Base-by-base conservation (phyloP, 2,113 vertebrate genomes). In the Turnix velox region DNA sequence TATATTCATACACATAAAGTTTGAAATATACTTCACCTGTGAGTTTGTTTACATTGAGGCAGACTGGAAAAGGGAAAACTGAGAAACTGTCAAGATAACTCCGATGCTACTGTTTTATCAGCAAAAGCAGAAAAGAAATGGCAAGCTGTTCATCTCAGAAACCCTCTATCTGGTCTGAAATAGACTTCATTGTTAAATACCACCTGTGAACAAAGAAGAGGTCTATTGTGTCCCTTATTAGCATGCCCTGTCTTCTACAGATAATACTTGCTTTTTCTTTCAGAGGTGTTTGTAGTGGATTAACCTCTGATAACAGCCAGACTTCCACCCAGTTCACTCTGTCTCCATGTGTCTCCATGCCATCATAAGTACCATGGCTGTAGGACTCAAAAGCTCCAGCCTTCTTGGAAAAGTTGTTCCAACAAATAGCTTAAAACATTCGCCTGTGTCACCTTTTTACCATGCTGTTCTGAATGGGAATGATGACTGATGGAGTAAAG, bases 401-500 rank as follows among this genome's bases (percentile, higher is more conserved):
- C 7, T 87, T 77, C 72, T 33, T 18, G 55, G 58, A 73, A 73
- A 95, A 59, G 49, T 51, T 12, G 52, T 35, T 59, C 25, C 39
- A 67, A 19, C 7, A 87, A 48, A n/a, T 18, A 28, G 39, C 54
- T 93, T 93, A 51, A 22, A 43, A 48, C 15, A 55, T 35, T 23
- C 27, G 54, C 33, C 13, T 54, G 24, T 11, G 22, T 39, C 14
- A n/a, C 54, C 51, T 81, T 72, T 23, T 69, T 80, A 30, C 48
- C 61, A 27, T 68, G 65, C 46, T 66, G 91, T 80, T 95, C 58
- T 87, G 85, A 88, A 54, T 31, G n/a, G 78, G 52, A 94, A 94
- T 51, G 15, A 84, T 93, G 75, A 92, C 93, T 17, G 25, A 62
- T 49, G 23, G 18, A 87, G 49, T 76, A 91, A 93, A 86, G 39